These are phyloP conservation scores for Macrotus californicus DNA, from an alignment of 2,113 vertebrate species.

Conservation along the genomic window DNA sequence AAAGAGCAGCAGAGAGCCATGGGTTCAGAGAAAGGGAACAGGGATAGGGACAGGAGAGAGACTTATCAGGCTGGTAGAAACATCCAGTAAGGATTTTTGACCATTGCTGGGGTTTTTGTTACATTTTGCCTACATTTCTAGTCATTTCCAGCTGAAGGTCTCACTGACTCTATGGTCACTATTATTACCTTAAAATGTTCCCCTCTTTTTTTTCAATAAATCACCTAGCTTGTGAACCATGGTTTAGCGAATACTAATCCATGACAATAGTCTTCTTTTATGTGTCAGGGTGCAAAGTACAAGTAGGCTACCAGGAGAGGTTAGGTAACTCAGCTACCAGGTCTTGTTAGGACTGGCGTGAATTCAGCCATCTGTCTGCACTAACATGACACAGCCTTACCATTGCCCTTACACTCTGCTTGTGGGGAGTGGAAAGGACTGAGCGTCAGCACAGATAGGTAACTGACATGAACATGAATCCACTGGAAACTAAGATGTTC, in stretches of 20 bases:
- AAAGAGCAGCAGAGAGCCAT: neutral
- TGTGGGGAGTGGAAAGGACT: neutral
- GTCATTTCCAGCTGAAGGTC: neutral
- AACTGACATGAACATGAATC: neutral
- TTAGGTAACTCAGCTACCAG: neutral
- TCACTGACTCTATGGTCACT: neutral
- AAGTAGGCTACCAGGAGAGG: neutral
- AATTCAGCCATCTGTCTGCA: neutral
- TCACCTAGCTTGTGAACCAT: neutral
- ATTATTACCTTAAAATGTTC: neutral
- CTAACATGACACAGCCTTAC: neutral
- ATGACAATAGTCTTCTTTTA: neutral
- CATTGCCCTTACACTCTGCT: neutral
- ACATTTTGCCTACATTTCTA: neutral
- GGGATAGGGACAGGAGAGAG: neutral
- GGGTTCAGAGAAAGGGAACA: neutral
- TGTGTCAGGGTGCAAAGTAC: neutral
- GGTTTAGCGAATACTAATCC: neutral
- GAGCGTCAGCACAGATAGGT: neutral
- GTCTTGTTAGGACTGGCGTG: neutral
- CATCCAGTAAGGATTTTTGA: rapidly evolving
- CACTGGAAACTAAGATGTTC: neutral
- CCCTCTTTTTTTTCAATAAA: neutral
- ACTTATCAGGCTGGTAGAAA: neutral
- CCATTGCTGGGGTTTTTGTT: neutral